Evolutionary conservation across 53 echinoderm and acorn worm genomes (phyloP).

Genomic region (Antedon mediterranea): DNA sequence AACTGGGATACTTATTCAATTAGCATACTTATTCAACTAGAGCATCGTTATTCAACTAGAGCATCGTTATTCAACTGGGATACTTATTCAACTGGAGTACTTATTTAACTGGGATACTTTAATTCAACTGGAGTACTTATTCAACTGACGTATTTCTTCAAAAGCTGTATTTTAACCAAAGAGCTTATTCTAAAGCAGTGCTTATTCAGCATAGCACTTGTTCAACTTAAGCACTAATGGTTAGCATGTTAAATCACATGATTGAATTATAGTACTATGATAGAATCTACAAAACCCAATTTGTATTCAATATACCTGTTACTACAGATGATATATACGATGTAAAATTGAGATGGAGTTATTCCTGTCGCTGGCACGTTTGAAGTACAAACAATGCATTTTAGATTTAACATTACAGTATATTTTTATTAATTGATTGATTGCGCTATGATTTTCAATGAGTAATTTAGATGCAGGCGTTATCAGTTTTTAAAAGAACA

Average conservation of each 20-base stretch:
- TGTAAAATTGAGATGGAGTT: neutral
- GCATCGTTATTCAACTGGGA: neutral
- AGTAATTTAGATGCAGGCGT: too few species aligned
- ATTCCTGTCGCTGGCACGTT: neutral
- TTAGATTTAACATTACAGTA: neutral
- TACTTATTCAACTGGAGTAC: neutral
- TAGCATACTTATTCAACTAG: neutral
- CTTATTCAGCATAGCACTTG: too few species aligned
- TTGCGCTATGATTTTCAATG: too few species aligned
- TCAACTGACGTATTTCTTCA: neutral
- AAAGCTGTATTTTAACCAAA: neutral
- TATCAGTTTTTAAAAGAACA: too few species aligned
- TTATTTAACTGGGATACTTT: neutral
- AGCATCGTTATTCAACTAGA: neutral
- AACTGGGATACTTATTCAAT: too few species aligned
- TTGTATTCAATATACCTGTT: neutral
- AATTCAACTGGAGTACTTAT: neutral
- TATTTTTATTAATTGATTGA: neutral
- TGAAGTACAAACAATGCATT: neutral
- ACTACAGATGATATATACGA: neutral
- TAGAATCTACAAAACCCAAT: neutral
- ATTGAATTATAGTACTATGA: neutral
- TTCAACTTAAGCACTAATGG: too few species aligned
- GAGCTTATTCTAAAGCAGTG: neutral
- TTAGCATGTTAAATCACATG: too few species aligned